Evolutionary conservation across 2,888 invertebrate species (phyloP), one percentile per base, ranked within the genome.

Genomic region (Cephus pulcher): DNA sequence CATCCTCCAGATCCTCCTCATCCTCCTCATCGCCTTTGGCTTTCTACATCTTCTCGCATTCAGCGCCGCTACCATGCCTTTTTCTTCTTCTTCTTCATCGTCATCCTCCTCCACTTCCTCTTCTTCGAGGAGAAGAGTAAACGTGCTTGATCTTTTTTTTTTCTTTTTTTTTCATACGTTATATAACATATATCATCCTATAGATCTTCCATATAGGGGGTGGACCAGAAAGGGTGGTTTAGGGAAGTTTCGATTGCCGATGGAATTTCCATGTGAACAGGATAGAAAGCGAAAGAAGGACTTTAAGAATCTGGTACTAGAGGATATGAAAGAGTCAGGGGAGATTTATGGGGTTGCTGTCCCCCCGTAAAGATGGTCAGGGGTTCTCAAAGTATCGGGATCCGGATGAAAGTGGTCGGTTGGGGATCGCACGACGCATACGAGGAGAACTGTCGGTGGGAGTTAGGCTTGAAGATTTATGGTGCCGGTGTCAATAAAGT

Each of bases 401-500:
- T 40, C 40, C 15, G 40, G 40, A 40, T 40, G 15, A 40, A 40
- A 40, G 40, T 40, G 40, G 40, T 40, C 15, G 40, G 40, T 40
- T 40, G 40, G 40, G 40, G 40, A 40, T 82, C 70, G 32, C 15
- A 30, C n/a, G 70, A 3, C 12, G 70, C 70, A 32, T 87, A 83
- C 82, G 82, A 33, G 71, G 33, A 33, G 33, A 37, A 34, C 73
- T 78, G 76, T 81, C 84, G 83, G 85, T 84, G 86, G 85, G 84
- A 85, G 85, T 87, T 85, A 82, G 85, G 78, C 82, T 75, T 79
- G 75, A 78, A 85, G 88, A 88, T 88, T 88, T 87, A 88, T 84
- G 84, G 84, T 79, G 79, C 75, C 83, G 84, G 81, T 86, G 88
- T 87, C 88, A 86, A 88, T 88, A 87, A 85, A 87, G 86, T 88